Evolutionary conservation across 2,888 invertebrate genomes (phyloP).

Genomic region (Melangyna quadrimaculata): DNA sequence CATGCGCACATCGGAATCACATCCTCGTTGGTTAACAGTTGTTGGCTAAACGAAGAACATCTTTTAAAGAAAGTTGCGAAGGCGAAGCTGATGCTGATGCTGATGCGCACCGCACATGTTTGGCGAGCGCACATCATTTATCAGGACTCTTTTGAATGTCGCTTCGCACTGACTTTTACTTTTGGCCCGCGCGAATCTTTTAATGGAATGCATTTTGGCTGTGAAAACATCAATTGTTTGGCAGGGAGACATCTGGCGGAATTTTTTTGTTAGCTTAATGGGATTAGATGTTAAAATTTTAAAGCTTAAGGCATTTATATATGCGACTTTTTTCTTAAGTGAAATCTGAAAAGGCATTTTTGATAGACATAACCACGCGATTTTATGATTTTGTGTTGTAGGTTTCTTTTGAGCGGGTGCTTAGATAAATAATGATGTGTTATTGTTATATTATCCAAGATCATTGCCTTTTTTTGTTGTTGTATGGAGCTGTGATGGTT

Average conservation of each 20-base stretch:
- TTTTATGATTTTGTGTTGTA: neutral
- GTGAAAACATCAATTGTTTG: constrained; percentile 44
- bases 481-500: neutral
- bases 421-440: neutral
- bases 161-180: constrained; percentile 39
- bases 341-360: constrained; percentile 29
- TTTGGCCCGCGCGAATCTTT: constrained; percentile 24
- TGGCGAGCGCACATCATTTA: constrained; percentile 53
- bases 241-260: constrained; percentile 36
- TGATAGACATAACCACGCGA: constrained; percentile 27
- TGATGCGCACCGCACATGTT: constrained; percentile 45
- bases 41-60: constrained; percentile 17
- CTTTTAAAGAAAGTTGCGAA: constrained; percentile 58
- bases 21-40: constrained; percentile 30
- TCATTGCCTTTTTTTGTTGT: neutral
- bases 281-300: constrained; percentile 7
- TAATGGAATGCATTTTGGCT: constrained; percentile 27
- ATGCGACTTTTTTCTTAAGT: neutral
- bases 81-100: constrained; percentile 15
- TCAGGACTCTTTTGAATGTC: constrained; percentile 48
- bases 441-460: constrained; percentile 9
- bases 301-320: neutral
- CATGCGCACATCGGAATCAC: constrained; percentile 37
- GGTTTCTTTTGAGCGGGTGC: neutral
- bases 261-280: constrained; percentile 33